Base-by-base conservation (phyloP, 2,888 invertebrate species). In the Pyrrhosoma nymphula region DNA sequence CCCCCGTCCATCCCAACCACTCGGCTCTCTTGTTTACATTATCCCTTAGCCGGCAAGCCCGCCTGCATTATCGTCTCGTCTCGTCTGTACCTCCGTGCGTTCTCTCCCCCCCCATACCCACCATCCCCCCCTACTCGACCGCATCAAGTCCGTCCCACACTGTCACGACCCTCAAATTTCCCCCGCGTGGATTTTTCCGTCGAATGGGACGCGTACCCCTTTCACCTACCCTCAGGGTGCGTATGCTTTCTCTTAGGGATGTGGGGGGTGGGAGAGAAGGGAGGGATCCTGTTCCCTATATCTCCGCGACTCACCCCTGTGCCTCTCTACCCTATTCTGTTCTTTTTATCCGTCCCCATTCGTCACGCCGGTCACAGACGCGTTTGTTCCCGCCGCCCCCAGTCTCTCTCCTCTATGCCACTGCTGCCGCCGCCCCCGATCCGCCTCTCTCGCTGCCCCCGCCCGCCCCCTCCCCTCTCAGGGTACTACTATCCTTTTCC, bases 51-150 rank as follows among this genome's bases (percentile, higher is more conserved):
- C 75, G 26, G 47, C 47, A 47, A 47, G 47, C 20, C 39, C 47
- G n/a, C n/a, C 23, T 89, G 89, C 89, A n/a, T 89, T 56, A 23
- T 88, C 89, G 47, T n/a, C 47, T 89, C 26, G 60, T 60, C 60
- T 16, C 60, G 47, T 47, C 47, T 47, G 47, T 47, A 47, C 47
- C 4, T 47, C 47, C 47, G 47, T 26, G 39, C 88, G 39, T 47
- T 47, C 26, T 35, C 39, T 88, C 20, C 88, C 47, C 88, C 18
- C 47, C 47, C 20, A 4, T 39, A 8, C 16, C n/a, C n/a, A n/a
- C n/a, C n/a, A 2, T 20, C 35, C 20, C 39, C 10, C 35, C 20
- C n/a, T n/a, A n/a, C n/a, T n/a, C n/a, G n/a, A n/a, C n/a, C 47
- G 47, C 47, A 47, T 47, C 47, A 8, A 47, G 47, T 47, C 26